These are phyloP conservation scores for Drosophila mayaguana DNA, from an alignment of 2,888 invertebrate genomes.

Conservation along the genomic window DNA sequence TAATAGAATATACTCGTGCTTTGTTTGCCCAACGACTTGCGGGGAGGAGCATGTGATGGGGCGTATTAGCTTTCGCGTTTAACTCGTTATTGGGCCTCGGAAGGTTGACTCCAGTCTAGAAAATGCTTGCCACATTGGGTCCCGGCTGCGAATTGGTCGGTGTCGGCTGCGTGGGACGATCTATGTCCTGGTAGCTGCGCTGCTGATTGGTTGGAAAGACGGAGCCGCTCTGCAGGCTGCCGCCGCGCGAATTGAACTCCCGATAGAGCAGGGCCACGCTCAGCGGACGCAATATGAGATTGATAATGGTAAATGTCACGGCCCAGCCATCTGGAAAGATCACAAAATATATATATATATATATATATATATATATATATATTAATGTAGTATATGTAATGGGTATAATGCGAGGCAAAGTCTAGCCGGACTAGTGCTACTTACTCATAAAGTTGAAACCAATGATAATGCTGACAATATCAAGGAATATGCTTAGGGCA, in stretches of 20 bases:
- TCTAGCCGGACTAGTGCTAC: slow-evolving; percentile 53
- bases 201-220: slow-evolving; percentile 84
- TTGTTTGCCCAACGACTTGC: not conserved
- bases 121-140: slow-evolving; percentile 85
- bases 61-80: not conserved
- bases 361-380: not conserved
- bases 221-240: slow-evolving; percentile 79
- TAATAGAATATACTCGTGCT: not conserved
- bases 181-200: slow-evolving; percentile 85
- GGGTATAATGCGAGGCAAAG: not conserved
- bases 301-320: slow-evolving; percentile 83
- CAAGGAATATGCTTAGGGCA: slow-evolving; percentile 84
- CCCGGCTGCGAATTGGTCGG: slow-evolving; percentile 82
- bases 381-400: not conserved
- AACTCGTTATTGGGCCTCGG: not conserved
- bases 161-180: slow-evolving; percentile 83
- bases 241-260: slow-evolving; percentile 84
- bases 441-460: slow-evolving; percentile 83
- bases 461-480: slow-evolving; percentile 83
- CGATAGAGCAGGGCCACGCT: slow-evolving; percentile 83
- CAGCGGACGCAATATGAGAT: slow-evolving; percentile 82
- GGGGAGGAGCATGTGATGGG: slow-evolving; percentile 39
- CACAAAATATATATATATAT: too few relatives aligned
- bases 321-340: slow-evolving; percentile 83
- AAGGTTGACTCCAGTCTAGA: slow-evolving; percentile 58